Percentiles rank a stretch among this genome's conserved stretches.
Evolutionary conservation across 2,797 vertebrate species (phyloP).

Genomic region (Coreius guichenoti): DNA sequence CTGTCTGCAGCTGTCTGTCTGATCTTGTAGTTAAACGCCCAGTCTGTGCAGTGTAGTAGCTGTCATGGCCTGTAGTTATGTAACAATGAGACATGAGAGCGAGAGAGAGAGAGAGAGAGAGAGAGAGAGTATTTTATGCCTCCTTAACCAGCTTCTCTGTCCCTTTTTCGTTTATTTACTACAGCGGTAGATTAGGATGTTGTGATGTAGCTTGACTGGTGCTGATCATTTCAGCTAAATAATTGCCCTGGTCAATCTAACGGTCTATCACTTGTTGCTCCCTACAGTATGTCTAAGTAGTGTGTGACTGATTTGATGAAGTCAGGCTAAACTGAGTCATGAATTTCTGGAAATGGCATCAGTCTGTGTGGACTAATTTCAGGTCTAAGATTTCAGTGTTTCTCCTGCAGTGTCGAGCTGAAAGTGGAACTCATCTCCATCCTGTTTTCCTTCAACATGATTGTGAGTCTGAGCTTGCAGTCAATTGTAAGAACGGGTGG

Average conservation of each 20-base stretch:
- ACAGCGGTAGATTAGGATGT: background rate
- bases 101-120: background rate
- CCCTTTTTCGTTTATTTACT: background rate
- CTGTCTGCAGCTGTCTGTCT: slow-evolving; percentile 30
- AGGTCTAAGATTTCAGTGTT: background rate
- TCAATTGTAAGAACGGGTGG: background rate
- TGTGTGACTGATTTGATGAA: slow-evolving; percentile 7
- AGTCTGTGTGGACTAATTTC: background rate
- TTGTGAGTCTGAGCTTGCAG: background rate
- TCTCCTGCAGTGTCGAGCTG: background rate
- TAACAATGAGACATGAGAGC: slow-evolving; percentile 1
- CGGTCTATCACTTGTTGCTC: background rate
- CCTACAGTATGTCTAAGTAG: slow-evolving; percentile 8
- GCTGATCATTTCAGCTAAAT: background rate
- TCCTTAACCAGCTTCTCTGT: background rate
- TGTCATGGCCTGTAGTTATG: slow-evolving; percentile 28
- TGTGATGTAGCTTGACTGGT: background rate
- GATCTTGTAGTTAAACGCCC: slow-evolving; percentile 14
- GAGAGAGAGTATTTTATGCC: background rate
- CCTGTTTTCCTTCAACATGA: background rate
- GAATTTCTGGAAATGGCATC: slow-evolving; percentile 15
- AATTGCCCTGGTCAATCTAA: background rate
- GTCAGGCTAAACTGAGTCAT: slow-evolving; percentile 37
- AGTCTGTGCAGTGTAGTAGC: slow-evolving; percentile 17
- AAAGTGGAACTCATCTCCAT: background rate